phyloP scores from a whole-genome alignment of 2,888 invertebrate genomes.

The Hecatera dysodea region DNA sequence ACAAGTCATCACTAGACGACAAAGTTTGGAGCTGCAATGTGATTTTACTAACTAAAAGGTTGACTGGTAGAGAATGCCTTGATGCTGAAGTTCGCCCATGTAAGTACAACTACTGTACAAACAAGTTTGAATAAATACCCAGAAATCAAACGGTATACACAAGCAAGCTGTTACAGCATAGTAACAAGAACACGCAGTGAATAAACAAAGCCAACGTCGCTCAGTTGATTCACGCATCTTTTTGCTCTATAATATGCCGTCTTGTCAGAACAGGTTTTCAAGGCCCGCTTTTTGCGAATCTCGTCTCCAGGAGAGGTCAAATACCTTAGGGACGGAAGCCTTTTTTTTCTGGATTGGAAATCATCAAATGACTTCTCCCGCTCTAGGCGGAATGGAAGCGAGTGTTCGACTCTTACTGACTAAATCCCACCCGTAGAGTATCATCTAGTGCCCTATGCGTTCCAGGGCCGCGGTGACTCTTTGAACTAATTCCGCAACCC shows the following conservation, averaged over 20 bases:
- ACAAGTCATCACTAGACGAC: neutral
- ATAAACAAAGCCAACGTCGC: slow-evolving; percentile 41
- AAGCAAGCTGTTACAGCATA: slow-evolving; percentile 10
- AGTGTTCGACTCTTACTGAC: no score
- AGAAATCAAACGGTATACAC: slow-evolving; percentile 48
- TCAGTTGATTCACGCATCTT: slow-evolving; percentile 55
- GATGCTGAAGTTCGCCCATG: no score
- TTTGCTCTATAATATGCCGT: slow-evolving; percentile 68
- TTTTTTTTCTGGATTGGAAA: slow-evolving; percentile 72
- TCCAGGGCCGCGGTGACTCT: no score
- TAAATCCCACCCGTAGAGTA: no score
- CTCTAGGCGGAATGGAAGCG: no score
- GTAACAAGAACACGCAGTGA: slow-evolving; percentile 21
- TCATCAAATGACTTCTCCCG: no score
- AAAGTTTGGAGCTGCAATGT: slow-evolving; percentile 9
- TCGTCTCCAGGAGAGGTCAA: slow-evolving; percentile 74
- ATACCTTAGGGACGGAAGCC: slow-evolving; percentile 70
- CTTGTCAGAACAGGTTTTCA: slow-evolving; percentile 77
- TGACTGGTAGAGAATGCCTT: no score
- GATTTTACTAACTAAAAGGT: no score
- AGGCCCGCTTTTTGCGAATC: slow-evolving; percentile 79
- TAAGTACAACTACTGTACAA: no score
- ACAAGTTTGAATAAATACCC: no score
- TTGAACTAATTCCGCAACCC: no score
- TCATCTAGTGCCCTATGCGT: no score